These are phyloP conservation scores for Tor tambroides DNA, from an alignment of 2,113 vertebrate genomes.

Conservation along the genomic window DNA sequence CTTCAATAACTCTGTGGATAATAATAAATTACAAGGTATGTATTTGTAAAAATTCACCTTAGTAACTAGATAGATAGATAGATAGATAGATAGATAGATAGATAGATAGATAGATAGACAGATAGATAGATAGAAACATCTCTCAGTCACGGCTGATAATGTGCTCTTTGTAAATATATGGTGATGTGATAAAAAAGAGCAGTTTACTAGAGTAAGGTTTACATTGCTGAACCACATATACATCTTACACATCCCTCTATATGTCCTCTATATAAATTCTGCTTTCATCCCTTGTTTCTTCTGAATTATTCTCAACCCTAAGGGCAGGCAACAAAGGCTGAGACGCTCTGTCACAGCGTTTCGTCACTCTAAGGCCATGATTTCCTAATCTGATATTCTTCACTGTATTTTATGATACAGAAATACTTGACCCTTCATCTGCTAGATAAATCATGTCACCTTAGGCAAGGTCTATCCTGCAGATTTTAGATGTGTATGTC, in stretches of 20 bases:
- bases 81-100: too few species aligned
- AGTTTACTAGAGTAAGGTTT: neutral
- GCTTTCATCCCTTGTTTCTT: slow-evolving; percentile 16
- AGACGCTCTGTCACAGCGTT: slow-evolving; percentile 8
- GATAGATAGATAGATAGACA: too few species aligned
- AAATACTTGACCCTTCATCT: slow-evolving; percentile 26
- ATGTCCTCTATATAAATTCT: neutral
- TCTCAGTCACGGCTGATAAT: neutral
- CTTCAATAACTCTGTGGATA: neutral
- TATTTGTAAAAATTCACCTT: neutral
- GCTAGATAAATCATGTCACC: slow-evolving; percentile 10
- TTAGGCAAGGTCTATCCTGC: slow-evolving; percentile 15
- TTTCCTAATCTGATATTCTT: slow-evolving; percentile 38
- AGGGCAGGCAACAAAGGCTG: slow-evolving; percentile 11
- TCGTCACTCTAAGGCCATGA: slow-evolving; percentile 7
- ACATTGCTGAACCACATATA: neutral
- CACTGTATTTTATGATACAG: slow-evolving; percentile 33
- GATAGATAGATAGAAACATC: too few species aligned
- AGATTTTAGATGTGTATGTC: slow-evolving; percentile 20
- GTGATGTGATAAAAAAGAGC: neutral
- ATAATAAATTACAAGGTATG: neutral
- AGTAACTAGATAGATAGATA: neutral
- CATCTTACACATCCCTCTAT: neutral
- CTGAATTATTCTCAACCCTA: slow-evolving; percentile 29
- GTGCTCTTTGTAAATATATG: neutral